These are phyloP conservation scores for Mayetiola destructor DNA, from an alignment of 2,888 invertebrate species.

Conservation along the genomic window DNA sequence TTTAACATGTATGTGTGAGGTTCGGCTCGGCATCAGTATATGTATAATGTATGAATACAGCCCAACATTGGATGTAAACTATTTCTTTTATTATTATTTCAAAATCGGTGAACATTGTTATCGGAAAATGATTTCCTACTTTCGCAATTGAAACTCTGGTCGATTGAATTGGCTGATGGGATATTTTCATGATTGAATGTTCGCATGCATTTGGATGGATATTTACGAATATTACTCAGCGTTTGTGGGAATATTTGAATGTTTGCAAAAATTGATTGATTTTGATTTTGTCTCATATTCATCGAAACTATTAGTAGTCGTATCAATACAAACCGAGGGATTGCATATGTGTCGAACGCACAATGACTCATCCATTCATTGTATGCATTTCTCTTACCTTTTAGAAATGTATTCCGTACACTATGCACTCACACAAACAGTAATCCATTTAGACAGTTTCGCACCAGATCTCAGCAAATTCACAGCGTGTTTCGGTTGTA, in stretches of 20 bases:
- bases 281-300: background rate
- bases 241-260: background rate
- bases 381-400: too few relatives aligned
- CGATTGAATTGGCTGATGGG: background rate
- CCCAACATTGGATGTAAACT: background rate
- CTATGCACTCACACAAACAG: too few relatives aligned
- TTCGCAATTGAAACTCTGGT: background rate
- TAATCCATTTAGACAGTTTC: too few relatives aligned
- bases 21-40: background rate
- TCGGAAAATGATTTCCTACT: background rate
- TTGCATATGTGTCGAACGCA: background rate
- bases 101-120: too few relatives aligned
- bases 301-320: background rate
- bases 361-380: constrained; percentile 9
- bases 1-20: background rate
- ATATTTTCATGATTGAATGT: background rate
- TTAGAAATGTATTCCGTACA: too few relatives aligned
- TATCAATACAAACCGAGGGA: background rate
- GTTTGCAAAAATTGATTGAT: background rate
- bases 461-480: too few relatives aligned
- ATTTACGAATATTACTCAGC: background rate
- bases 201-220: background rate
- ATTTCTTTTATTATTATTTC: too few relatives aligned
- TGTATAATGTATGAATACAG: background rate
- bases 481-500: too few relatives aligned